phyloP scores from a whole-genome alignment of 1,140 invertebrate species.

The Sesamia nonagrioides region DNA sequence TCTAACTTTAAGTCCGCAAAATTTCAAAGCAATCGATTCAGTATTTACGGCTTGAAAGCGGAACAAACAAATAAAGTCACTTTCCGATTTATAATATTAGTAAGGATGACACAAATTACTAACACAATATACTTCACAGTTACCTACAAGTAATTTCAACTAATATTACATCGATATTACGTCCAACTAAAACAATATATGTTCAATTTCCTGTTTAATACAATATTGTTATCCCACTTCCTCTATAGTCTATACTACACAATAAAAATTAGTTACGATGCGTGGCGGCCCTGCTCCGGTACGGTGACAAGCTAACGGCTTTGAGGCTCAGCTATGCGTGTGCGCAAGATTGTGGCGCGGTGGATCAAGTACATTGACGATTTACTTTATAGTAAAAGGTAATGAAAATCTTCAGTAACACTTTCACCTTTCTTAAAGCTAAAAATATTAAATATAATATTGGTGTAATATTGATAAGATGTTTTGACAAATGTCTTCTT shows the following conservation, averaged over 20 bases:
- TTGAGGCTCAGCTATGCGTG: conserved; percentile 27
- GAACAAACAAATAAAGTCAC: no score
- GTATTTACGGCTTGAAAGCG: no score
- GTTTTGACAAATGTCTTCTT: no score
- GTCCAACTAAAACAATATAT: conserved; percentile 1
- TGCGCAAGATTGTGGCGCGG: not conserved
- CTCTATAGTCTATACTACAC: not conserved
- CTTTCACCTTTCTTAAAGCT: no score
- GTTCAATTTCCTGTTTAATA: conserved; percentile 16
- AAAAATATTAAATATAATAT: no score
- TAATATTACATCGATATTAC: not conserved
- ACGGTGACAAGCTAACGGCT: conserved; percentile 60
- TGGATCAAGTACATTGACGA: conserved; percentile 24
- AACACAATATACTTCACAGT: not conserved
- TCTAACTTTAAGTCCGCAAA: no score
- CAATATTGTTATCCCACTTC: not conserved
- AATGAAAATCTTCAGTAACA: not conserved
- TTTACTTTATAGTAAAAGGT: not conserved
- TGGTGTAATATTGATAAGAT: no score
- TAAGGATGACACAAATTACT: not conserved
- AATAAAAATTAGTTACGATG: not conserved
- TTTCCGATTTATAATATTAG: no score
- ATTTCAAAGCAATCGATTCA: no score
- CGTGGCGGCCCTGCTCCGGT: conserved; percentile 31
- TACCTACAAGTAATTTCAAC: not conserved